These are phyloP conservation scores for Staurois parvus DNA, from an alignment of 2,797 vertebrate genomes.

Conservation along the genomic window DNA sequence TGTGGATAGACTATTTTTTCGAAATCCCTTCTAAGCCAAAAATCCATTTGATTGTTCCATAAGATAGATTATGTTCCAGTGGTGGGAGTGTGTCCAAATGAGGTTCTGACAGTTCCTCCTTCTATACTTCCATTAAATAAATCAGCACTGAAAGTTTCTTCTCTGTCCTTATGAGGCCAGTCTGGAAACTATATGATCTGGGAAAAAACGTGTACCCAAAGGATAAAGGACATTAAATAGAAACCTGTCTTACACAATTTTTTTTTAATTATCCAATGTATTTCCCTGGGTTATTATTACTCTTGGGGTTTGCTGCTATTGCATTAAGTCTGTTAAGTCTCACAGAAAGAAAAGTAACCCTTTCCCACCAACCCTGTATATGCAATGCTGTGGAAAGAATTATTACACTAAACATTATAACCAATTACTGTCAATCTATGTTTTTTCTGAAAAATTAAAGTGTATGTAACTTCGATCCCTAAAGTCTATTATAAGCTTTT, in stretches of 20 bases:
- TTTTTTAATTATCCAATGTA: not conserved
- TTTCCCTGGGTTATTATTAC: not conserved
- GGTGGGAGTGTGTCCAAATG: conserved; percentile 19
- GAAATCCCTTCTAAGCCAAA: not conserved
- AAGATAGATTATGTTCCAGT: conserved; percentile 14
- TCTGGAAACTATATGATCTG: not conserved
- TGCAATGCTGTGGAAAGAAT: not conserved
- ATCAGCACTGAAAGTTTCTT: not conserved
- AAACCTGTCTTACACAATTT: not conserved
- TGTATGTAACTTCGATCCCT: too few relatives aligned
- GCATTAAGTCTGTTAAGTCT: not conserved
- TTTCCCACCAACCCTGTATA: not conserved
- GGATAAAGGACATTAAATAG: not conserved
- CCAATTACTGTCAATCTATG: too few relatives aligned
- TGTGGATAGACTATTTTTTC: conserved; percentile 1
- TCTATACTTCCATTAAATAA: not conserved
- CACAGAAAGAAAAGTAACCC: not conserved
- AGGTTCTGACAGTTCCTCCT: not conserved
- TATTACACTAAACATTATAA: not conserved
- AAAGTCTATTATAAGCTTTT: too few relatives aligned
- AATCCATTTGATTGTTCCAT: not conserved
- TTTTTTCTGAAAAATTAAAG: too few relatives aligned
- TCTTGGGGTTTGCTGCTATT: not conserved
- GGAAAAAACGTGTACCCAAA: conserved; percentile 4
- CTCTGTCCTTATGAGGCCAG: conserved; percentile 3